These are phyloP conservation scores for Cheirogaleus medius DNA, from an alignment of 2,113 vertebrate species.

Conservation along the genomic window DNA sequence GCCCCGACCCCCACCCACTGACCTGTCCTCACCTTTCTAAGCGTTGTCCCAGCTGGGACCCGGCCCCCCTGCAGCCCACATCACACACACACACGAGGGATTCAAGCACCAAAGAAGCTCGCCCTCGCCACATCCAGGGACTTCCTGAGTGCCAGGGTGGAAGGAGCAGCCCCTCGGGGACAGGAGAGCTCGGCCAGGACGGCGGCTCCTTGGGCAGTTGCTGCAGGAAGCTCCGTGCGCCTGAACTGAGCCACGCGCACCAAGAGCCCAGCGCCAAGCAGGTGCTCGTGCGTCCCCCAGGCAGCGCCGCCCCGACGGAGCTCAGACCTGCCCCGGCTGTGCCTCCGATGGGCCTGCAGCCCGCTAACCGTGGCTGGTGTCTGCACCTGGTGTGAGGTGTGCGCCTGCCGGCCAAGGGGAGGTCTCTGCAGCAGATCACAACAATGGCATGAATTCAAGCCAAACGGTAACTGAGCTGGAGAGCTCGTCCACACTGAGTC, in stretches of 20 bases:
- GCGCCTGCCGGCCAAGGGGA: neutral
- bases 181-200: neutral
- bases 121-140: neutral
- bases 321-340: no score
- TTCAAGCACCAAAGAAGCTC: neutral
- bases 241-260: fast-evolving
- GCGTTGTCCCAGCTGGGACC: neutral
- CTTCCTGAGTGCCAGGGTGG: neutral
- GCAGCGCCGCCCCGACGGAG: no score
- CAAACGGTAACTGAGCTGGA: neutral
- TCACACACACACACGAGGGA: neutral
- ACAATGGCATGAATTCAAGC: neutral
- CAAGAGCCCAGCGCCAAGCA: fast-evolving
- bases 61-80: no score
- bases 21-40: no score
- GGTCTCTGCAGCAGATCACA: neutral
- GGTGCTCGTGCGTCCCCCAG: neutral
- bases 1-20: no score
- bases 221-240: neutral
- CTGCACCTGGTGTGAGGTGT: neutral
- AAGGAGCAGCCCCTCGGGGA: neutral
- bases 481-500: neutral
- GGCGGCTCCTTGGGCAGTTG: neutral
- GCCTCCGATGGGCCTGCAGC: neutral
- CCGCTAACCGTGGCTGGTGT: neutral